Base-by-base conservation (phyloP, 2,797 vertebrate species). In the Takifugu ocellatus region DNA sequence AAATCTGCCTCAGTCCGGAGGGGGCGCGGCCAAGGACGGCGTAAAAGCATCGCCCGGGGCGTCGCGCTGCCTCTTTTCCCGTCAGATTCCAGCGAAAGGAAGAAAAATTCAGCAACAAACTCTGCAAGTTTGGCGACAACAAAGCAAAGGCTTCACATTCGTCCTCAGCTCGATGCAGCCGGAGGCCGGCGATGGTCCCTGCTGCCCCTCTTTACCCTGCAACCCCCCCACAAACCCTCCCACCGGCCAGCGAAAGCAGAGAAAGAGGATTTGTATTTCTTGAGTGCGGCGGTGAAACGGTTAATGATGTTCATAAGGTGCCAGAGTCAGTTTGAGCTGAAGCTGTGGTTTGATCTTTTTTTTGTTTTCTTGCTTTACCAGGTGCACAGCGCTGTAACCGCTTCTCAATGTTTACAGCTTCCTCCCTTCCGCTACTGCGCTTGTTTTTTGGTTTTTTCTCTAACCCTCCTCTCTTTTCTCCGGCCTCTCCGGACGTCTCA, bases 371-470 rank as follows among this genome's bases (percentile, higher is more conserved):
- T 84, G 62, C 78, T 85, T 68, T 72, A 85, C 91, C 93, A 94
- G 92, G 94, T 94, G 94, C 89, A 86, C 81, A 74, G 51, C 90
- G 92, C 76, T 89, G 93, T 93, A 94, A 91, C 82, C 49, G 63
- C 84, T 88, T 70, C 87, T 88, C 87, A 90, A 85, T 92, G 92
- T 93, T 93, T 92, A 92, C 92, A 90, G 91, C 90, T 85, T 70
- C 86, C 92, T 93, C 90, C 88, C 84, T 89, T 89, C 88, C 84
- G 89, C 87, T 85, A 80, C 72, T 69, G 70, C 73, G 54, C 36
- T 77, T 82, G 85, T 63, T 68, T 56, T 55, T 75, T 77, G 55
- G 70, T 29, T 68, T 65, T 70, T 68, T 61, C 72, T 68, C 58
- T 67, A 29, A 61, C 55, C 51, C 17, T 25, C n/a, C 51, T 68